These are phyloP conservation scores for Phyto melanocephala DNA, from an alignment of 2,888 invertebrate species.

Conservation along the genomic window DNA sequence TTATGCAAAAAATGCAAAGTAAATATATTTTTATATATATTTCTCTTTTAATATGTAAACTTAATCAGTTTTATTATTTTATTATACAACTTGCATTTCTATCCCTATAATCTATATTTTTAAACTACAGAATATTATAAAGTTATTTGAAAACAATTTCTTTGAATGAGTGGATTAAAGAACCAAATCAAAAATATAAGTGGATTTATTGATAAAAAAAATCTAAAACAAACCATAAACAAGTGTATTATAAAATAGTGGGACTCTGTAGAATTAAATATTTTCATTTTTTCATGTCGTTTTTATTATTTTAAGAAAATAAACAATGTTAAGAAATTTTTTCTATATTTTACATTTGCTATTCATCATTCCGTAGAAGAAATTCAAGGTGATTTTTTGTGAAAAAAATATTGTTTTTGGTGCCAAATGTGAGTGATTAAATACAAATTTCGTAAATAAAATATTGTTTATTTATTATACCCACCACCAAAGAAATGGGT, in stretches of 20 bases:
- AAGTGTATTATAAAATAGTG: background rate
- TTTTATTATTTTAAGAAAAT: too few relatives aligned
- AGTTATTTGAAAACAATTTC: too few relatives aligned
- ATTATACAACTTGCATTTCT: too few relatives aligned
- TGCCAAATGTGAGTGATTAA: background rate
- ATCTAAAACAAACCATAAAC: background rate
- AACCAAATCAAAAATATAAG: background rate
- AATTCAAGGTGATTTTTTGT: slow-evolving; percentile 4
- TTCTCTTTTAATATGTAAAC: too few relatives aligned
- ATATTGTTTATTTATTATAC: too few relatives aligned
- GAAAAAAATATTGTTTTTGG: background rate
- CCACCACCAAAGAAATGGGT: too few relatives aligned
- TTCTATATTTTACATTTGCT: background rate
- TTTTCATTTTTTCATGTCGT: background rate
- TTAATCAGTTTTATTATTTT: too few relatives aligned
- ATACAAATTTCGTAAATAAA: slow-evolving; percentile 7
- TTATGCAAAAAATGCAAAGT: too few relatives aligned
- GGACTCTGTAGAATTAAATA: background rate
- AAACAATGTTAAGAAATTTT: slow-evolving; percentile 20
- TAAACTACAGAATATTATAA: too few relatives aligned
- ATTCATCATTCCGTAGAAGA: background rate
- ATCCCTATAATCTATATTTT: too few relatives aligned
- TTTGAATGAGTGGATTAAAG: too few relatives aligned
- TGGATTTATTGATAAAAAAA: background rate
- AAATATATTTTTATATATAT: too few relatives aligned